Conservation (phyloP, 2,113 vertebrate genomes). For the Pseudolaguvia tuberculata region DNA sequence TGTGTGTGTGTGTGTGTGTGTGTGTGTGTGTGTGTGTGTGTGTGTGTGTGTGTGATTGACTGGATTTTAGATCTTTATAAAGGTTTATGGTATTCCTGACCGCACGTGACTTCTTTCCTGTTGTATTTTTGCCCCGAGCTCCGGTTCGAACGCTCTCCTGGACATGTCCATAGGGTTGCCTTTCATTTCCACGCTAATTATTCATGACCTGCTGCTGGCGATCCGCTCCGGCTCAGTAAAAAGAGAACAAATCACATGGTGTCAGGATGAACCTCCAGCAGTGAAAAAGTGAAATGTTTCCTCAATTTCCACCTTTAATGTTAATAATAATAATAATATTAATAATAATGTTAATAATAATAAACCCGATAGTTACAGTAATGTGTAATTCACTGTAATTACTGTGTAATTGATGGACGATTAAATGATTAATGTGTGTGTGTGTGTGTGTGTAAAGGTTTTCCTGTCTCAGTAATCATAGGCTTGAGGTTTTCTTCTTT, state of each 20-base stretch:
- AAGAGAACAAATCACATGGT: neutral
- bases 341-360: neutral
- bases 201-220: conserved; percentile 2
- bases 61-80: no score
- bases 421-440: conserved; percentile 9
- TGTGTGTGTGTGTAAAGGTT: neutral
- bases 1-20: no score
- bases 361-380: neutral
- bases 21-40: no score
- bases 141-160: neutral
- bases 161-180: conserved; percentile 14
- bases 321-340: neutral
- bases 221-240: neutral
- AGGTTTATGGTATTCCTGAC: neutral
- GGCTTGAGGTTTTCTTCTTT: no score
- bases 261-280: neutral
- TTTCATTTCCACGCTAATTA: conserved; percentile 15
- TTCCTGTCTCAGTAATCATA: neutral
- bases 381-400: neutral
- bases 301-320: neutral
- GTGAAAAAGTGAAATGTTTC: neutral
- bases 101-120: neutral
- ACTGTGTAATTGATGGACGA: neutral
- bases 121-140: neutral
- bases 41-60: no score